Conservation (phyloP, 2,888 invertebrate species). For the Melanophora roralis region DNA sequence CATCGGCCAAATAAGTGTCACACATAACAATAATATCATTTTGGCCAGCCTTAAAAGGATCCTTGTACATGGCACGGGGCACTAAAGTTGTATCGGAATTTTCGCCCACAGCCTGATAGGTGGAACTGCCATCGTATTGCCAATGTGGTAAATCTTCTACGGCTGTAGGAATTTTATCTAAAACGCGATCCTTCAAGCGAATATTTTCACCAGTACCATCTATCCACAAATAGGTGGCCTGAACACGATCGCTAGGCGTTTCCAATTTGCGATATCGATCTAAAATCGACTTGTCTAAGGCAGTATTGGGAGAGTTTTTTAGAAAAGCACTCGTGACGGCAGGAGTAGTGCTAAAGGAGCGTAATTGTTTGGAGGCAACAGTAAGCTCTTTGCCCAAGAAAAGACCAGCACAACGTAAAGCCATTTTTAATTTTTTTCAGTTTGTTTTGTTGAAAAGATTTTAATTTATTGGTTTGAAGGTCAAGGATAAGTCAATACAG, state of each 20-base stretch:
- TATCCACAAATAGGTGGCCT: conserved; percentile 85
- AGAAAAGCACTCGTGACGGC: conserved; percentile 59
- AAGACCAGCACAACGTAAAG: conserved; percentile 74
- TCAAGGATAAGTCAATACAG: conserved; percentile 63
- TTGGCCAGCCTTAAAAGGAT: conserved; percentile 85
- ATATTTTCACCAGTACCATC: conserved; percentile 85
- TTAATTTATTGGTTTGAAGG: conserved; percentile 32
- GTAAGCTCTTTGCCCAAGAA: conserved; percentile 72
- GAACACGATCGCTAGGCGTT: conserved; percentile 78
- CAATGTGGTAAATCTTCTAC: conserved; percentile 83
- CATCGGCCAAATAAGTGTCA: conserved; percentile 83
- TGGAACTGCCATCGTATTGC: conserved; percentile 86
- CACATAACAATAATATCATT: conserved; percentile 85
- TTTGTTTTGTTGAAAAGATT: neutral
- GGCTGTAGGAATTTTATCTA: conserved; percentile 81
- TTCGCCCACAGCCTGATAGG: conserved; percentile 81
- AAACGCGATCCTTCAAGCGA: conserved; percentile 83
- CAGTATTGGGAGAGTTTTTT: conserved; percentile 86
- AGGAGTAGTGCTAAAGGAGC: conserved; percentile 65
- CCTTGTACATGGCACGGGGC: conserved; percentile 86
- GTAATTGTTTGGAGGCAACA: conserved; percentile 66
- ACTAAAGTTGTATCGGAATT: conserved; percentile 86
- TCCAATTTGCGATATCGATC: conserved; percentile 83
- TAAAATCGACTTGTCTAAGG: conserved; percentile 84
- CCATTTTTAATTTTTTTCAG: conserved; percentile 66